These are phyloP conservation scores for Torymus auratus DNA, from an alignment of 2,888 invertebrate species.

Conservation along the genomic window DNA sequence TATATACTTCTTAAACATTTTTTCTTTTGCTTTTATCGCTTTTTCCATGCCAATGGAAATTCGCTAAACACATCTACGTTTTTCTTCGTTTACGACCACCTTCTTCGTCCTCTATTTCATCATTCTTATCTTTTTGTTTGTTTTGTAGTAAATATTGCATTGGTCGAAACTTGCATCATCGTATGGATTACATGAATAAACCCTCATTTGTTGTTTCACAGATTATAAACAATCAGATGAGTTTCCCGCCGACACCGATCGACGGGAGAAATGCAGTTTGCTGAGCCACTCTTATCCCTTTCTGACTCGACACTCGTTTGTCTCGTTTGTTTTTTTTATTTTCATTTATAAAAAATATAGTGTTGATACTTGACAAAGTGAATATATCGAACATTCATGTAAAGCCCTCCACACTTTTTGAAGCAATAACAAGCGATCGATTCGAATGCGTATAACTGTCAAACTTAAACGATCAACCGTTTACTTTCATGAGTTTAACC, in stretches of 20 bases:
- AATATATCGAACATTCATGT: slow-evolving; percentile 55
- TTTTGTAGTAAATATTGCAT: slow-evolving; percentile 55
- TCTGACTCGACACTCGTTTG: slow-evolving; percentile 31
- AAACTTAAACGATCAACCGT: background rate
- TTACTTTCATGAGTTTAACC: background rate
- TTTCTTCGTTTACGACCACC: slow-evolving; percentile 28
- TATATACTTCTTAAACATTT: slow-evolving; percentile 9
- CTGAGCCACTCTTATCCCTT: slow-evolving; percentile 46
- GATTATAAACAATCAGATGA: slow-evolving; percentile 11
- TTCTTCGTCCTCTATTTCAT: slow-evolving; percentile 7
- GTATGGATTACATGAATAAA: slow-evolving; percentile 44
- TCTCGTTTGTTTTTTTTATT: slow-evolving; percentile 15
- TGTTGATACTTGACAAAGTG: slow-evolving; percentile 54
- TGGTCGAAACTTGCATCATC: slow-evolving; percentile 61
- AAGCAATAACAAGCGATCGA: background rate
- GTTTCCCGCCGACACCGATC: background rate
- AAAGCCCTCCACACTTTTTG: slow-evolving; percentile 22
- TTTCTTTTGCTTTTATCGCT: background rate
- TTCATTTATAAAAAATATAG: slow-evolving; percentile 55
- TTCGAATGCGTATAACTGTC: background rate
- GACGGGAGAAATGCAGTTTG: background rate
- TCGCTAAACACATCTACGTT: slow-evolving; percentile 39
- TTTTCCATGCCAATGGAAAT: background rate
- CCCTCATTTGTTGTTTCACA: slow-evolving; percentile 18
- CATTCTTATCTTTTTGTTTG: slow-evolving; percentile 1